Percentiles rank a stretch among this genome's conserved stretches.
These are phyloP conservation scores for Myiothlypis chrysogaster DNA, from an alignment of 2,797 vertebrate genomes.

Conservation along the genomic window DNA sequence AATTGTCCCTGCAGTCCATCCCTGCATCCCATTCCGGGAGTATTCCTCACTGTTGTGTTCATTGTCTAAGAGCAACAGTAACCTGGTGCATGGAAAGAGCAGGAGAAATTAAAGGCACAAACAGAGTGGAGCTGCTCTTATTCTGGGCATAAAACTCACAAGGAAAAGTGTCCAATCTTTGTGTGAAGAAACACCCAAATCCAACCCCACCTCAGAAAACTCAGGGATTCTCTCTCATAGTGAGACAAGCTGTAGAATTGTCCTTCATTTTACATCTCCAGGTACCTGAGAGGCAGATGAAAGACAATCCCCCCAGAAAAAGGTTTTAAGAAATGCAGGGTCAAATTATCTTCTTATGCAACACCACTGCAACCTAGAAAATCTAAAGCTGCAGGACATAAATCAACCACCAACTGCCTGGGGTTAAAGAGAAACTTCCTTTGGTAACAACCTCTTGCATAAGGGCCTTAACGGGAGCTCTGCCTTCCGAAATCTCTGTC, in stretches of 20 bases:
- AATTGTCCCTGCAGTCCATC: neutral
- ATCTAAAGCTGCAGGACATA: slow-evolving; percentile 32
- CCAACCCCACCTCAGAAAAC: neutral
- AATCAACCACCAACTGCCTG: slow-evolving; percentile 59
- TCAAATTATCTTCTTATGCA: slow-evolving; percentile 15
- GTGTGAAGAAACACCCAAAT: neutral
- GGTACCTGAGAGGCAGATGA: rapidly evolving
- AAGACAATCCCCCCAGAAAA: neutral
- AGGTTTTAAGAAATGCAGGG: rapidly evolving
- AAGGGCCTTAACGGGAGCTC: neutral
- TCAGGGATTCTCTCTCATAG: rapidly evolving
- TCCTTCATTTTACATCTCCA: neutral
- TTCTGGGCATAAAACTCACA: neutral
- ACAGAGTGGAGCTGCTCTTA: rapidly evolving
- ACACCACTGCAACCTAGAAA: neutral
- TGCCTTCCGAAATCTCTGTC: neutral
- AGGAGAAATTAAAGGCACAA: neutral
- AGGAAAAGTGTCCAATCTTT: rapidly evolving
- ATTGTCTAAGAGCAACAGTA: neutral
- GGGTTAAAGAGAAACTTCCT: slow-evolving; percentile 48
- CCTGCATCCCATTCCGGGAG: neutral
- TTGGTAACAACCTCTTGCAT: neutral
- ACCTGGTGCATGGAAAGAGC: rapidly evolving
- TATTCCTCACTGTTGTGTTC: rapidly evolving
- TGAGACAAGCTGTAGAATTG: rapidly evolving